These are phyloP conservation scores for Poecile montanus DNA, from an alignment of 2,797 vertebrate species.

Conservation along the genomic window DNA sequence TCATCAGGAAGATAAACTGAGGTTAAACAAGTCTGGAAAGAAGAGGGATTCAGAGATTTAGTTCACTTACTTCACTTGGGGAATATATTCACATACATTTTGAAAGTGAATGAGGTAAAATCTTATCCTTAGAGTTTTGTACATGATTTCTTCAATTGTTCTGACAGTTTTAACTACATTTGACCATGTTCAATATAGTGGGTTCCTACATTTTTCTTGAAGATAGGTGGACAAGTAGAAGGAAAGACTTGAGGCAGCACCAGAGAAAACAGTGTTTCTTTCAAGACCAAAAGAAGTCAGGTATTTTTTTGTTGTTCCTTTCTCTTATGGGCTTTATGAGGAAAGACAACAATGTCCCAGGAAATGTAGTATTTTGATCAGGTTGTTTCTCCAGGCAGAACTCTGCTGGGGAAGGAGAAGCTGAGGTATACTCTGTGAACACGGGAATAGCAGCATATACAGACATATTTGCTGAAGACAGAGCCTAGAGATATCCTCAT, in stretches of 20 bases:
- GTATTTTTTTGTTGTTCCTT: background rate
- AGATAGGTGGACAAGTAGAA: background rate
- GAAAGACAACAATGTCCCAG: background rate
- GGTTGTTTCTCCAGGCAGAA: background rate
- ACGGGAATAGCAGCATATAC: background rate
- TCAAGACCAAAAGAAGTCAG: background rate
- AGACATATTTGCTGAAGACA: background rate
- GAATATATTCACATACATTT: background rate
- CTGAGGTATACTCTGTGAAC: background rate
- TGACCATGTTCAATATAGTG: background rate
- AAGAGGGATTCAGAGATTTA: background rate
- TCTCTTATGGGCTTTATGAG: background rate
- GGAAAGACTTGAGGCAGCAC: background rate
- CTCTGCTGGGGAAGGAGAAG: background rate
- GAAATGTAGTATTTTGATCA: background rate
- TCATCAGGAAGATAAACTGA: background rate
- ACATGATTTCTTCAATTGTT: background rate
- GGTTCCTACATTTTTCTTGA: background rate
- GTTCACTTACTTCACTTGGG: background rate
- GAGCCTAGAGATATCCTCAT: background rate
- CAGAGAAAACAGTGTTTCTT: background rate
- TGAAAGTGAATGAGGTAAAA: background rate
- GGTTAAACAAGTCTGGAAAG: background rate
- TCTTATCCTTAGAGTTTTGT: background rate
- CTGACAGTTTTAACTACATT: background rate